Percentiles rank a stretch among this genome's conserved stretches.
phyloP scores from a whole-genome alignment of 2,797 vertebrate genomes.

The Sebastes aleutianus region DNA sequence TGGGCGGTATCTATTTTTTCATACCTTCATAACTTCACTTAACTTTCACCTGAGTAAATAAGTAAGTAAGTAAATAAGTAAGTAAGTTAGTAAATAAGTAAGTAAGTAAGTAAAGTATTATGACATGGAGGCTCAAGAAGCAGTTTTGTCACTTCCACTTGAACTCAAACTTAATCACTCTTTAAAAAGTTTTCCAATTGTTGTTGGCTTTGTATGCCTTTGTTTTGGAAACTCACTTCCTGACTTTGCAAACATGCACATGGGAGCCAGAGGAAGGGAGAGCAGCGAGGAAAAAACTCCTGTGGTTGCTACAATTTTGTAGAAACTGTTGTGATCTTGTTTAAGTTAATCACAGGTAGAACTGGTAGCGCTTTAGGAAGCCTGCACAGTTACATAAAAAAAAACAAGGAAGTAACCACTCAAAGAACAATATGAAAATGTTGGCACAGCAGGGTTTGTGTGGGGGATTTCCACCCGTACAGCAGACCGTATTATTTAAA shows the following conservation, averaged over 20 bases:
- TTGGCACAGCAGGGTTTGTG: too few relatives aligned
- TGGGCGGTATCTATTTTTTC: too few relatives aligned
- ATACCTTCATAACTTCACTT: too few relatives aligned
- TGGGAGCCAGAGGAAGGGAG: not conserved
- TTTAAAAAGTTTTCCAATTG: not conserved
- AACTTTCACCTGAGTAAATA: fast-evolving
- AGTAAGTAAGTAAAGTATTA: not conserved
- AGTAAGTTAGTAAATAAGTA: too few relatives aligned
- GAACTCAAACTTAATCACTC: not conserved
- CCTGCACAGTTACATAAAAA: too few relatives aligned
- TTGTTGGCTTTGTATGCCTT: not conserved
- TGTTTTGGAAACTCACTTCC: not conserved
- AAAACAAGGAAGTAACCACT: slow-evolving; percentile 21
- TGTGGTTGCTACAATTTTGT: not conserved
- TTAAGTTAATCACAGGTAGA: not conserved
- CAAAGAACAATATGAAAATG: slow-evolving; percentile 2
- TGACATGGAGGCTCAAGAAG: not conserved
- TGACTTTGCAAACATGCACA: not conserved
- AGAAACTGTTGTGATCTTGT: not conserved
- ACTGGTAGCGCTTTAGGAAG: not conserved
- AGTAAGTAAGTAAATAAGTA: too few relatives aligned
- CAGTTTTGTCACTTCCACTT: not conserved
- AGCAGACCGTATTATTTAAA: not conserved
- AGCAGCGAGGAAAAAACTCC: not conserved
- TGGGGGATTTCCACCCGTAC: slow-evolving; percentile 14